Base-by-base conservation (phyloP, 2,113 vertebrate genomes). In the Xenopus tropicalis region DNA sequence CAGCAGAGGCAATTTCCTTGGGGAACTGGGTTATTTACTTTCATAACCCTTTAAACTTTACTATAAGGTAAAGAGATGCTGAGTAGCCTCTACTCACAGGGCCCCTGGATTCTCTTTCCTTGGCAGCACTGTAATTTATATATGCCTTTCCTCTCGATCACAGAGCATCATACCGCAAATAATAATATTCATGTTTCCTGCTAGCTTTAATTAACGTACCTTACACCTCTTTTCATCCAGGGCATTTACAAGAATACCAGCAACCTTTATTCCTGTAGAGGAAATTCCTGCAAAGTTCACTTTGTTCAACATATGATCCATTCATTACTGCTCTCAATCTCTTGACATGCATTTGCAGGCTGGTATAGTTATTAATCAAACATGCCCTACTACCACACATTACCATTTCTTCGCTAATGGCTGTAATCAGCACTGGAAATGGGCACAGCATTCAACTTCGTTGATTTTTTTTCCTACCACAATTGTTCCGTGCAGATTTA, bases 381-480 rank as follows among this genome's bases (percentile, higher is more conserved):
- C 64, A 58, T 67, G 63, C 72, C 72, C 72, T 66, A 37, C 54
- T n/a, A 59, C 63, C 37, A 46, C 52, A 73, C 63, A 66, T 72
- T 67, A 74, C 51, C 42, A 67, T 74, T 17, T 48, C 10, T 61
- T 48, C 17, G 19, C 72, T 74, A 74, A 74, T 74, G 72, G 54
- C 64, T 67, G 72, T 74, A 74, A 74, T 74, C 63, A 74, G 72
- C 11, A 11, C 62, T 66, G 71, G 71, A 59, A 61, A 67, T 7
- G 22, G 64, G 66, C 56, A 42, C 19, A 3, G 19, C 12, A 5
- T 25, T 44, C 52, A 46, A 43, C 17, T 73, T 11, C 21, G 16
- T 54, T 59, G 6, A 6, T 24, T 59, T 61, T 61, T 46, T 44
- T 21, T 43, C 12, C 13, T 23, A 1, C 19, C 21, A 70, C 13